Evolutionary conservation across 2,888 invertebrate genomes (phyloP), one percentile per base, ranked within the genome.

Genomic region (Dascillus cervinus): DNA sequence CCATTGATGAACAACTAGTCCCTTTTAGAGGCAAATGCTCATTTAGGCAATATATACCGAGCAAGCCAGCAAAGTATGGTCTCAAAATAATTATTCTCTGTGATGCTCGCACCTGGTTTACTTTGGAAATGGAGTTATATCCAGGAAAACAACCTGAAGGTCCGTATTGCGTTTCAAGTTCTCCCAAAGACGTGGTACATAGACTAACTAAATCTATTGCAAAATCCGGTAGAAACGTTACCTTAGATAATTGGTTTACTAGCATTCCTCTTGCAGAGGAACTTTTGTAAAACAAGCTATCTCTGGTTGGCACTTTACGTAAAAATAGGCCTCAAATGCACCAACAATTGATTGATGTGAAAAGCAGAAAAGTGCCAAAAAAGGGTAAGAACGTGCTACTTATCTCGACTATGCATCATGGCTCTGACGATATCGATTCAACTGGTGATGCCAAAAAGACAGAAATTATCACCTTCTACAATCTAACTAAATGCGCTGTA

Each of bases 1-100:
- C 3, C 13, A 23, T 24, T 11, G 24, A 24, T 24, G 24, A 24
- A 24, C 24, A 24, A 6, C 11, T 24, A 3, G 12, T 24, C 2
- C 8, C 10, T 12, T 24, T 24, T 5, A 5, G 3, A 2, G 24
- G 24, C 8, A 4, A 9, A 5, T 24, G 24, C 5, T n/a, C n/a
- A n/a, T n/a, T n/a, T n/a, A n/a, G n/a, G n/a, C n/a, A n/a, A n/a
- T n/a, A n/a, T n/a, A n/a, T 24, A 5, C 13, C 12, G 2, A n/a
- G 8, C 2, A 24, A 24, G 6, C 12, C 13, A 3, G 3, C n/a
- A n/a, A 24, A 24, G 13, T 24, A 24, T 11, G 24, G 24, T 4
- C 12, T 24, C 4, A 24, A 24, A 24, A 11, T 24, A 2, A 3
- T 24, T 11, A 3, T 9, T 3, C 2, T 24, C 8, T 3, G 4